Evolutionary conservation across 2,797 vertebrate genomes (phyloP).

Genomic region (Aphelocoma californica): DNA sequence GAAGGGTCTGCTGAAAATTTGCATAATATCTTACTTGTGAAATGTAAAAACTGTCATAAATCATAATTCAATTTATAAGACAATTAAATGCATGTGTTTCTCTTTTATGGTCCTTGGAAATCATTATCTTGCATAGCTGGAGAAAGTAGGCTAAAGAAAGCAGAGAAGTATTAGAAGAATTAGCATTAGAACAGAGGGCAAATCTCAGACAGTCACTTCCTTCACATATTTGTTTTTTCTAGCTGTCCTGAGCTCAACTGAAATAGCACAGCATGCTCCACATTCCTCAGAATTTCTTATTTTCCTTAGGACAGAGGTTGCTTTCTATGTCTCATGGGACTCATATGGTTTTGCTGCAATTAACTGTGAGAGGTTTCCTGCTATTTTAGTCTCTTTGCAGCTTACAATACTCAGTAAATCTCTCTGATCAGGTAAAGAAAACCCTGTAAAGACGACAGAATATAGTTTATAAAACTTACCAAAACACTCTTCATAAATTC

Average conservation of each 20-base stretch:
- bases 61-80: conserved; percentile 37
- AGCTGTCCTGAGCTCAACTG: conserved; percentile 1
- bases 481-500: not conserved
- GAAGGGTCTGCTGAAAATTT: conserved; percentile 17
- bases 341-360: not conserved
- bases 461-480: not conserved
- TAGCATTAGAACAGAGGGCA: not conserved
- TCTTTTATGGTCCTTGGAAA: conserved; percentile 32
- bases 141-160: not conserved
- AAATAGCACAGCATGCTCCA: conserved; percentile 9
- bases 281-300: conserved; percentile 3
- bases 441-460: not conserved
- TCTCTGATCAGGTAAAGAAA: conserved; percentile 2
- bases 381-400: not conserved
- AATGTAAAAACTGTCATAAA: conserved; percentile 28
- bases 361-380: conserved; percentile 24
- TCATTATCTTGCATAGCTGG: not conserved
- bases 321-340: not conserved
- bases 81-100: conserved; percentile 39
- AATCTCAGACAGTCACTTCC: not conserved
- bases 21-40: conserved; percentile 14
- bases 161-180: not conserved
- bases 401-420: conserved; percentile 14
- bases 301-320: conserved; percentile 13
- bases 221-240: not conserved